Percentiles rank a stretch among this genome's conserved stretches.
Conservation (phyloP, 2,113 vertebrate species). For the Petaurus breviceps region DNA sequence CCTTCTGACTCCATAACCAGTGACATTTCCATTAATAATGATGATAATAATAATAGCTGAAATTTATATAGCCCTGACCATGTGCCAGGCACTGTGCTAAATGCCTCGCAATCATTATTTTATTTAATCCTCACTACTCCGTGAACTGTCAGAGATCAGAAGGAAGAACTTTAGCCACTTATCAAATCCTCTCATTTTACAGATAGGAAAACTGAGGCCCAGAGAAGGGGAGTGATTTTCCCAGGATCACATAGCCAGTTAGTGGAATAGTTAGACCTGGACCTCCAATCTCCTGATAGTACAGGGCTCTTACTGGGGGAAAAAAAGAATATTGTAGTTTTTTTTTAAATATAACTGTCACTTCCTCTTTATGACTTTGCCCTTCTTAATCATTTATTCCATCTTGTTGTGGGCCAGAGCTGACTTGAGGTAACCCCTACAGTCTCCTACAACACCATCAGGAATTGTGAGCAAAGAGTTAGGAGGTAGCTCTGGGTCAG, state of each 20-base stretch:
- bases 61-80: no score
- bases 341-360: background rate
- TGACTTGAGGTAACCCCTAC: background rate
- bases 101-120: background rate
- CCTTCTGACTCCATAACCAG: background rate
- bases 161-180: background rate
- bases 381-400: background rate
- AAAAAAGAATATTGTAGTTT: no score
- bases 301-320: background rate
- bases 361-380: background rate
- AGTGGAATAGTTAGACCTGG: background rate
- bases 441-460: background rate
- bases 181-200: background rate
- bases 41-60: background rate
- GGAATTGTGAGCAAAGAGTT: background rate
- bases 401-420: background rate
- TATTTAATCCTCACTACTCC: background rate
- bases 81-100: background rate
- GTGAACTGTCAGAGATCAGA: background rate
- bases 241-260: background rate
- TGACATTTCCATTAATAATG: background rate
- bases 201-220: background rate
- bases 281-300: background rate
- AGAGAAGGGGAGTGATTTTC: background rate
- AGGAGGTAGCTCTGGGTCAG: background rate